Percentiles rank a stretch among this genome's conserved stretches.
These are phyloP conservation scores for Arbacia lixula DNA, from an alignment of 53 echinoderm and acorn worm genomes.

Conservation along the genomic window DNA sequence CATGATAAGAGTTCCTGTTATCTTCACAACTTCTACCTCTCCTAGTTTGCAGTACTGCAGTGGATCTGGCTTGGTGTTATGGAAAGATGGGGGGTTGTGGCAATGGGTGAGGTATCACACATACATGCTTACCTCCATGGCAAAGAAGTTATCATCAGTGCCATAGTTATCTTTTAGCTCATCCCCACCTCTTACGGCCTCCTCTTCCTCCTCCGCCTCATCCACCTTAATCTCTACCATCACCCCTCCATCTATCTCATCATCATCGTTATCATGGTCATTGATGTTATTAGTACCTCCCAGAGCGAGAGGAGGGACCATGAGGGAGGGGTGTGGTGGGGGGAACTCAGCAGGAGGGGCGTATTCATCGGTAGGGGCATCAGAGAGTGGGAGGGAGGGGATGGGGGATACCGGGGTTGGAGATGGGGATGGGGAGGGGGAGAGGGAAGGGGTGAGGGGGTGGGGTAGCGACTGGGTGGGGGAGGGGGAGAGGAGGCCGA, in stretches of 20 bases:
- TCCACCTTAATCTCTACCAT: conserved; percentile 24
- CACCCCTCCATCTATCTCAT: conserved; percentile 27
- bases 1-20: too few relatives aligned
- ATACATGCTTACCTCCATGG: conserved; percentile 47
- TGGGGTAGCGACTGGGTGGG: conserved; percentile 26
- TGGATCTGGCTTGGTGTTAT: too few relatives aligned
- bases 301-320: neutral
- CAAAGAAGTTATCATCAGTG: conserved; percentile 54
- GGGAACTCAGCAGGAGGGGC: neutral
- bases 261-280: neutral
- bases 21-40: too few relatives aligned
- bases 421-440: neutral
- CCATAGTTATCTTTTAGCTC: conserved; percentile 28
- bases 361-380: neutral
- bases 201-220: conserved; percentile 15
- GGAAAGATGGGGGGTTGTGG: too few relatives aligned
- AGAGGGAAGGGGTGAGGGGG: neutral
- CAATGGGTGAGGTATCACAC: too few relatives aligned
- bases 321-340: conserved; percentile 10
- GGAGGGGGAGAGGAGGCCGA: conserved; percentile 4
- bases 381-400: conserved; percentile 41
- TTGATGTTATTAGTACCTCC: neutral
- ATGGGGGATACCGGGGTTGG: conserved; percentile 1
- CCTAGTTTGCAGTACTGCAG: too few relatives aligned
- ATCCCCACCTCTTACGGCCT: neutral